These are phyloP conservation scores for Circaetus cinerascens DNA, from an alignment of 2,113 vertebrate genomes.

Conservation along the genomic window DNA sequence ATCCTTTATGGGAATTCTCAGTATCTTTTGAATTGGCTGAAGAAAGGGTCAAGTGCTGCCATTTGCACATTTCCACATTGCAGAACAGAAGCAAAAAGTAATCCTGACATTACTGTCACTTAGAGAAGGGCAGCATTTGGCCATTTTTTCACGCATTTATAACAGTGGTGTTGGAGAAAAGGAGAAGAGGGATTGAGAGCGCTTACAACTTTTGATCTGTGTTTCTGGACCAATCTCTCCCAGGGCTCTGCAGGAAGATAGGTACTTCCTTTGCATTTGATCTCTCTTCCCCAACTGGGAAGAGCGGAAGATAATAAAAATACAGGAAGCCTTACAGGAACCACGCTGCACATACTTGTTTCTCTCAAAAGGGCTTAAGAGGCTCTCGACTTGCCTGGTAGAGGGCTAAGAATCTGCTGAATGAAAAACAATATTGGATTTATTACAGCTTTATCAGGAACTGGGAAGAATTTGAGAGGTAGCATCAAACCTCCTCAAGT, in stretches of 20 bases:
- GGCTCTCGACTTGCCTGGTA: not conserved
- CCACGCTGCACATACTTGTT: accelerated
- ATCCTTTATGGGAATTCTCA: not conserved
- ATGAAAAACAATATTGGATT: not conserved
- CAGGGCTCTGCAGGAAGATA: not conserved
- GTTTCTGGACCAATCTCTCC: not conserved
- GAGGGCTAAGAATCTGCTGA: not conserved
- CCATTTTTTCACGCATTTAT: not conserved
- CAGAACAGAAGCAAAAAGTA: not conserved
- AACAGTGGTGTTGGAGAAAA: not conserved
- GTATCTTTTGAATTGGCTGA: not conserved
- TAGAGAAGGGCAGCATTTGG: not conserved
- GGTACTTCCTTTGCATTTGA: not conserved
- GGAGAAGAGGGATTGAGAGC: not conserved
- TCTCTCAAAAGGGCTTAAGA: not conserved
- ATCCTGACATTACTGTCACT: not conserved
- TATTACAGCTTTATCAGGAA: not conserved
- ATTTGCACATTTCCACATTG: not conserved
- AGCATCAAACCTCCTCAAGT: not conserved
- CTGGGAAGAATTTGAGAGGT: not conserved
- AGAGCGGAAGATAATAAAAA: not conserved
- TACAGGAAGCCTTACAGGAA: not conserved
- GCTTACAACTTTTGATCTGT: not conserved
- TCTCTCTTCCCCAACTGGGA: not conserved
- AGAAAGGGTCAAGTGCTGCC: not conserved